A percentile compares a stretch with the other conserved stretches of the same genome.
These are phyloP conservation scores for Neolamprologus ventralis DNA, from an alignment of 2,113 vertebrate genomes.

Conservation along the genomic window DNA sequence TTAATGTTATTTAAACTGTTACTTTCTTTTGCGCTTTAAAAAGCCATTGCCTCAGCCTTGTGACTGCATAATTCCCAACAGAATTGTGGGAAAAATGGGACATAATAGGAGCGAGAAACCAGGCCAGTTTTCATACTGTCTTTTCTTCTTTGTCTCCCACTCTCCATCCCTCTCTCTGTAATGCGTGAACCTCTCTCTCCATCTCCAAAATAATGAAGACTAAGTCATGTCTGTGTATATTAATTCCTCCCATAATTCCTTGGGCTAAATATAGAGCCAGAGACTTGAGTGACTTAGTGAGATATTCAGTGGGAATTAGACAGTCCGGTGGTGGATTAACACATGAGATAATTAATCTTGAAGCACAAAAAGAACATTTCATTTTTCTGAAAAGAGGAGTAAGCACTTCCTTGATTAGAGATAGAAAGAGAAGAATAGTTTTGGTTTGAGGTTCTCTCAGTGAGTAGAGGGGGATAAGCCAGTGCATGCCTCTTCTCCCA, in stretches of 20 bases:
- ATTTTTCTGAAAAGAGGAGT: background rate
- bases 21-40: background rate
- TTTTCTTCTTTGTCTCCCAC: background rate
- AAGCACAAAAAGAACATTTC: background rate
- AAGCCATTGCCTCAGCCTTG: background rate
- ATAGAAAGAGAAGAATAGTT: background rate
- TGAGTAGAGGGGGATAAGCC: background rate
- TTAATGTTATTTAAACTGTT: background rate
- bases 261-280: conserved; percentile 36
- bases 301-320: conserved; percentile 21
- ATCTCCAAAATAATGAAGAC: conserved; percentile 38
- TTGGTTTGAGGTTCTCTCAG: background rate
- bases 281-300: conserved; percentile 28
- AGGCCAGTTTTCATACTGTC: conserved; percentile 23
- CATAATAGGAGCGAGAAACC: conserved; percentile 41
- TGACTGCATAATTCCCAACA: background rate
- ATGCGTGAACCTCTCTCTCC: background rate
- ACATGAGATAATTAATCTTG: background rate
- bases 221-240: conserved; percentile 40
- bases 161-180: background rate
- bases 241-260: conserved; percentile 49
- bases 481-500: conserved; percentile 2
- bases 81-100: conserved; percentile 34
- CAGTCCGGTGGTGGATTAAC: conserved; percentile 8
- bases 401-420: background rate